A percentile compares a stretch with the other conserved stretches of the same genome.
phyloP scores from a whole-genome alignment of 2,797 vertebrate genomes.

The Sebastes dallii region DNA sequence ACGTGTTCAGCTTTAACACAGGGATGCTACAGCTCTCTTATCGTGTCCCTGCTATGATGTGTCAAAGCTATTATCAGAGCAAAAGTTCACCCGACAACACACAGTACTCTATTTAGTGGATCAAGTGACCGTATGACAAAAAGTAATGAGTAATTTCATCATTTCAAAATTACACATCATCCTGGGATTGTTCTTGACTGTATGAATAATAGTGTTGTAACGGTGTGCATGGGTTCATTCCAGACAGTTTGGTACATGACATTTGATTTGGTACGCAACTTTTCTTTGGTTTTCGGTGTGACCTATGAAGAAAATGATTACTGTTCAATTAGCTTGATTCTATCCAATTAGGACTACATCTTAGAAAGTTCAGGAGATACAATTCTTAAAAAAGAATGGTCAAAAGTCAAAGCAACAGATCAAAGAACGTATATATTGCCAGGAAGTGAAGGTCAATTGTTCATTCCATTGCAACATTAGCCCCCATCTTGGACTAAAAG shows the following conservation, averaged over 20 bases:
- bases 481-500: no score
- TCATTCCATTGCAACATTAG: no score
- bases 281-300: background rate
- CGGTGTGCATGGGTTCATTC: background rate
- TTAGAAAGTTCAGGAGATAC: background rate
- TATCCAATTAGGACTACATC: background rate
- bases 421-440: no score
- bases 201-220: background rate
- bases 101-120: background rate
- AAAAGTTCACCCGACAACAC: background rate
- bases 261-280: background rate
- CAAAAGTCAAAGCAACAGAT: background rate
- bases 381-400: background rate
- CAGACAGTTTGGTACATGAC: background rate
- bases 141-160: background rate
- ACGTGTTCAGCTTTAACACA: background rate
- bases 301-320: background rate
- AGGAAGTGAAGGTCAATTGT: no score
- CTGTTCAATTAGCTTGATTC: background rate
- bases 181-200: background rate
- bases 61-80: background rate
- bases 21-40: background rate
- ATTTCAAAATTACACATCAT: background rate
- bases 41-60: background rate
- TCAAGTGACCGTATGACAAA: background rate